Evolutionary conservation across 2,113 vertebrate species (phyloP).

Genomic region (Tragelaphus buxtoni): DNA sequence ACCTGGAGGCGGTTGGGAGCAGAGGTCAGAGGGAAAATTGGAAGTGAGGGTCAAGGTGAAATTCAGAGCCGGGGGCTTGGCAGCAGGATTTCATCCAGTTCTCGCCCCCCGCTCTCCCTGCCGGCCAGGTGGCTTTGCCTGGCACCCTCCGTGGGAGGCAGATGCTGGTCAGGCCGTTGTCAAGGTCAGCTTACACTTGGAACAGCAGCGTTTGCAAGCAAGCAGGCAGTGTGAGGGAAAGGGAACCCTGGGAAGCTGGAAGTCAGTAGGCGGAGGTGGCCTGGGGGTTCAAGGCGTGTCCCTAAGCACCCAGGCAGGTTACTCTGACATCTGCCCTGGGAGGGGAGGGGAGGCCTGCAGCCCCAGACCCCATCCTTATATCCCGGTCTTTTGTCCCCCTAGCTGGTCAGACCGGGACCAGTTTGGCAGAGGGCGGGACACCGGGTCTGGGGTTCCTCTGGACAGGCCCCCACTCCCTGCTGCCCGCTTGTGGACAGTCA

Average conservation of each 20-base stretch:
- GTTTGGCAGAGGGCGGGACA: rapidly evolving
- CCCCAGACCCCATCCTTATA: neutral
- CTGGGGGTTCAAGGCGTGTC: rapidly evolving
- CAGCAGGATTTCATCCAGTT: neutral
- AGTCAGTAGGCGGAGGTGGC: neutral
- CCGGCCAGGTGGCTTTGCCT: neutral
- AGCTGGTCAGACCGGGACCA: rapidly evolving
- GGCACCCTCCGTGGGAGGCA: neutral
- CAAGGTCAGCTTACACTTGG: rapidly evolving
- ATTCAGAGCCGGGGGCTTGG: neutral
- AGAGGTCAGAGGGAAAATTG: neutral
- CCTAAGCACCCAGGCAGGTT: neutral
- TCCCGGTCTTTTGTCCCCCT: rapidly evolving
- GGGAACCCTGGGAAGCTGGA: neutral
- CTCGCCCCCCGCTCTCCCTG: rapidly evolving
- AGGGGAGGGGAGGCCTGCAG: too few species aligned
- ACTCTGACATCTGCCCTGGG: neutral
- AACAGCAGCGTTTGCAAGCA: rapidly evolving
- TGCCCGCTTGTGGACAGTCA: slow-evolving; percentile 2
- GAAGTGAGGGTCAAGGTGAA: neutral
- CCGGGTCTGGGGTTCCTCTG: rapidly evolving
- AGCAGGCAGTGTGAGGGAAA: neutral
- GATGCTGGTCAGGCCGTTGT: neutral
- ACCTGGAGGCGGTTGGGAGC: neutral
- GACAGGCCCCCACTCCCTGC: rapidly evolving